These are phyloP conservation scores for Podiceps cristatus DNA, from an alignment of 2,113 vertebrate species.

Conservation along the genomic window DNA sequence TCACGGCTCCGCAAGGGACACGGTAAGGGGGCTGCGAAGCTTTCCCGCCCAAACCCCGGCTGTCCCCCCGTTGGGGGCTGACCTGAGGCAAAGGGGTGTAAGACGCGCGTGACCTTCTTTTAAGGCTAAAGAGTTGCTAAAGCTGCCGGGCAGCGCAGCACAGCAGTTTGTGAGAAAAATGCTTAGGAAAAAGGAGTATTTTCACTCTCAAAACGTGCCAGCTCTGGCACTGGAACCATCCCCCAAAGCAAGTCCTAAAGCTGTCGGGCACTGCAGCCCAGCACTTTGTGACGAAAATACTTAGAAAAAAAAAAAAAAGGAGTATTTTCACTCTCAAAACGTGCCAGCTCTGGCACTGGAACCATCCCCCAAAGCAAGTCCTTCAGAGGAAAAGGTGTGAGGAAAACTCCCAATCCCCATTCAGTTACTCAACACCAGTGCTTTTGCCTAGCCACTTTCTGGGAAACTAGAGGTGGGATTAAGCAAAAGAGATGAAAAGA, in stretches of 20 bases:
- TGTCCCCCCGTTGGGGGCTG: rapidly evolving
- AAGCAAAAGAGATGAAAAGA: not conserved
- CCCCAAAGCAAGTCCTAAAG: too few species aligned
- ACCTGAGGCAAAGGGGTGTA: not conserved
- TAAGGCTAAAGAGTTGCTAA: not conserved
- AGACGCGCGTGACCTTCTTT: rapidly evolving
- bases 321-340: not conserved
- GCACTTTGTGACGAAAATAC: not conserved
- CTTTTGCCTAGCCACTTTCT: not conserved
- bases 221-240: too few species aligned
- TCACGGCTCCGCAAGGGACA: rapidly evolving
- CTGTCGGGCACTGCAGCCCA: not conserved
- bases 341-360: not conserved
- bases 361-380: not conserved
- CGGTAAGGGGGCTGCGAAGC: too few species aligned
- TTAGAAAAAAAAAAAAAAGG: too few species aligned
- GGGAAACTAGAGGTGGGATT: not conserved
- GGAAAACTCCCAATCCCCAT: not conserved
- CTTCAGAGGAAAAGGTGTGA: not conserved
- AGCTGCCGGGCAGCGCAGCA: too few species aligned
- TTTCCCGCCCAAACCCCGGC: not conserved
- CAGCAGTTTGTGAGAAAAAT: too few species aligned
- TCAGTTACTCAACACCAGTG: not conserved
- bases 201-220: too few species aligned
- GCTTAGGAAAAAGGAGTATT: too few species aligned